These are phyloP conservation scores for Rutilus rutilus DNA, from an alignment of 2,113 vertebrate species.

Conservation along the genomic window DNA sequence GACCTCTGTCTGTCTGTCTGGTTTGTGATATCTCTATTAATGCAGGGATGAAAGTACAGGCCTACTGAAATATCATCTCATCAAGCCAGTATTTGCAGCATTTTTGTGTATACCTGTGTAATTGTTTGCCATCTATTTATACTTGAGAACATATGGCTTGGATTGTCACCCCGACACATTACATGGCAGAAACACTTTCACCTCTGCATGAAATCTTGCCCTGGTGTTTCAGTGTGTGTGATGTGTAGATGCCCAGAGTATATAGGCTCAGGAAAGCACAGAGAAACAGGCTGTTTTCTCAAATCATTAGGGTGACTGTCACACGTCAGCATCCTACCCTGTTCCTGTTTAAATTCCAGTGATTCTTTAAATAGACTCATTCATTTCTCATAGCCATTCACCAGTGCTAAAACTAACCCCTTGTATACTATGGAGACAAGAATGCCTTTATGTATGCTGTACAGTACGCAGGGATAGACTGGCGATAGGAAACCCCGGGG, in stretches of 20 bases:
- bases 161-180: background rate
- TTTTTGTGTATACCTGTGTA: constrained; percentile 24
- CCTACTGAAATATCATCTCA: background rate
- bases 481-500: background rate
- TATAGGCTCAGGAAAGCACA: background rate
- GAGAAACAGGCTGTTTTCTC: background rate
- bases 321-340: constrained; percentile 15
- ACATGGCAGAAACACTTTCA: constrained; percentile 33
- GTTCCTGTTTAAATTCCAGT: constrained; percentile 36
- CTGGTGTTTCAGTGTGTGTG: constrained; percentile 19
- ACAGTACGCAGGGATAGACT: background rate
- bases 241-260: background rate
- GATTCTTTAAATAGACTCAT: constrained; percentile 9
- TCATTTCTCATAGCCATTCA: background rate
- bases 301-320: constrained; percentile 37
- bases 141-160: constrained; percentile 7
- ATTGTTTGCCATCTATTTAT: constrained; percentile 30
- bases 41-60: constrained; percentile 58
- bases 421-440: background rate
- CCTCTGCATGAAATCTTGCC: constrained; percentile 12
- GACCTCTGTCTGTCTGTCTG: constrained; percentile 50
- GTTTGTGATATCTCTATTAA: constrained; percentile 54
- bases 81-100: background rate
- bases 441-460: constrained; percentile 1
- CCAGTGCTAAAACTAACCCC: constrained; percentile 6